These are phyloP conservation scores for Holacanthella duospinosa DNA, from an alignment of 2,888 invertebrate species.

Conservation along the genomic window DNA sequence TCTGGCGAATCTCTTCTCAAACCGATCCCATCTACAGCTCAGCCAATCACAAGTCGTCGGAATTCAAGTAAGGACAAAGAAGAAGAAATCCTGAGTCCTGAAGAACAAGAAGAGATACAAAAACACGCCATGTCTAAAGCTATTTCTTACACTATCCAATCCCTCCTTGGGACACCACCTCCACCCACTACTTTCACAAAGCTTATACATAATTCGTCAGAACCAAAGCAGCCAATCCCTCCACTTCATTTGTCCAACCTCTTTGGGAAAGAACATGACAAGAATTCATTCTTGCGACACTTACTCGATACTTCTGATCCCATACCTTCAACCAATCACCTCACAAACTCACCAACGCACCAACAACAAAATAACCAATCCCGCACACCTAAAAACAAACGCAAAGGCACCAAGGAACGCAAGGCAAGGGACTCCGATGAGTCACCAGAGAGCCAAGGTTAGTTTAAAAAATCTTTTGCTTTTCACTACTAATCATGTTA, in stretches of 20 bases:
- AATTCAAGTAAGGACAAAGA: neutral
- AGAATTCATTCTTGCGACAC: conserved; percentile 30
- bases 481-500: too few species aligned
- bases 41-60: too few species aligned
- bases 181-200: neutral
- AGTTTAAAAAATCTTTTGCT: too few species aligned
- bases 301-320: conserved; percentile 33
- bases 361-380: too few species aligned
- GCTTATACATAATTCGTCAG: neutral
- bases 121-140: conserved; percentile 29
- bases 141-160: conserved; percentile 33
- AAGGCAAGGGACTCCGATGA: too few species aligned
- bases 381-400: too few species aligned
- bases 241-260: neutral
- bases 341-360: too few species aligned
- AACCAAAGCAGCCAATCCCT: neutral
- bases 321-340: conserved; percentile 18
- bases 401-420: too few species aligned
- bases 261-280: conserved; percentile 17
- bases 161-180: conserved; percentile 14
- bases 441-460: too few species aligned
- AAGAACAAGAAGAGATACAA: conserved; percentile 11
- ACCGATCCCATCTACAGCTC: too few species aligned
- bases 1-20: too few species aligned
- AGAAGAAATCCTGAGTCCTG: neutral